phyloP scores from a whole-genome alignment of 2,888 invertebrate species.

The Sympetrum striolatum region DNA sequence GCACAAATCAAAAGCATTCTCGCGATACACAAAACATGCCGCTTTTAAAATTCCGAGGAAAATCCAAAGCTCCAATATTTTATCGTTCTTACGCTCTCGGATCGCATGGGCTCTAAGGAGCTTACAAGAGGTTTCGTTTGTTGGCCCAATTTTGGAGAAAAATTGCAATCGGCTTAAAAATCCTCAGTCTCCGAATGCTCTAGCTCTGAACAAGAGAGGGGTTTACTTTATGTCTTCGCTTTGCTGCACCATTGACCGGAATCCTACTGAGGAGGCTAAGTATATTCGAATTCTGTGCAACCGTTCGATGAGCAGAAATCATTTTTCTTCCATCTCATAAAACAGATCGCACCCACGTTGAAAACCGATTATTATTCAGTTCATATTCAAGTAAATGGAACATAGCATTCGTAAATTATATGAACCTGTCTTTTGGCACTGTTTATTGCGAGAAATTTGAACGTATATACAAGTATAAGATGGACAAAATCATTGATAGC shows the following conservation, averaged over 20 bases:
- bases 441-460: no score
- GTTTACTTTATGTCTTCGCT: background rate
- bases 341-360: no score
- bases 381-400: no score
- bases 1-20: background rate
- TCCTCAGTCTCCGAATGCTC: background rate
- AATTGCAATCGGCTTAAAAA: background rate
- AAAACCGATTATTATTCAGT: no score
- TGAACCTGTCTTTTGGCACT: no score
- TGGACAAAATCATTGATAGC: no score
- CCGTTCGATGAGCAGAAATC: no score
- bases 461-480: no score
- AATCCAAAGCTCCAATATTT: background rate
- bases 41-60: background rate
- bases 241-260: background rate
- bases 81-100: background rate
- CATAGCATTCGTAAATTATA: no score
- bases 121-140: background rate
- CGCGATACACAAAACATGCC: background rate
- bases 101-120: background rate
- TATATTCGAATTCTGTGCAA: background rate
- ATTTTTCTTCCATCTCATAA: no score
- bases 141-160: background rate
- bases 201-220: background rate
- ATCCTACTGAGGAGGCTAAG: background rate